Conservation (phyloP, 2,113 vertebrate genomes). For the Hucho hucho region DNA sequence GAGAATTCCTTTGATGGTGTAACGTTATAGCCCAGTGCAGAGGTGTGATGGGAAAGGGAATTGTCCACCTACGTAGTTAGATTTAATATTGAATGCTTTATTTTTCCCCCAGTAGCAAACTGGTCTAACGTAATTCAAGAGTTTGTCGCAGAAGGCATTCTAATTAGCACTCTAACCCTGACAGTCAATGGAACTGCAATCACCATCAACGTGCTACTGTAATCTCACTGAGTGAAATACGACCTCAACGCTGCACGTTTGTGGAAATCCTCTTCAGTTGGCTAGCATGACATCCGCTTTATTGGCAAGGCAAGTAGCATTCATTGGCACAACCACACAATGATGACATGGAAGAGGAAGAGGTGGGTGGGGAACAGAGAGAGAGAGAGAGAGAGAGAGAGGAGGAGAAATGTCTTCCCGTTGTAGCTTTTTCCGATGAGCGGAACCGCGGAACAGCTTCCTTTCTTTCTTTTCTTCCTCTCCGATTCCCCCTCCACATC, state of each 20-base stretch:
- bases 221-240: constrained; percentile 24
- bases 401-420: constrained; percentile 25
- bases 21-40: constrained; percentile 12
- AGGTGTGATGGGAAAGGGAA: constrained; percentile 15
- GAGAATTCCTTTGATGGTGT: constrained; percentile 10
- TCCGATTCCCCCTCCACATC: background rate
- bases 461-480: constrained; percentile 36
- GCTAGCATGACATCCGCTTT: background rate
- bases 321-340: background rate
- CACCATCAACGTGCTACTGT: constrained; percentile 42
- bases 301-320: background rate
- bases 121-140: constrained; percentile 44
- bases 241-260: background rate
- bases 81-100: constrained; percentile 11
- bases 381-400: constrained; percentile 16
- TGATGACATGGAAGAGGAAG: constrained; percentile 21
- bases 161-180: constrained; percentile 32
- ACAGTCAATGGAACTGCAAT: constrained; percentile 51
- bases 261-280: background rate
- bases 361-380: constrained; percentile 10
- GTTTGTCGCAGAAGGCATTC: constrained; percentile 42
- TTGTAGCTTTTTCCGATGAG: constrained; percentile 49
- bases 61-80: constrained; percentile 32
- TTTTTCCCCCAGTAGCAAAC: constrained; percentile 20
- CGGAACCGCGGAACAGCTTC: constrained; percentile 61